These are phyloP conservation scores for Ips typographus DNA, from an alignment of 1,140 invertebrate genomes.

Conservation along the genomic window DNA sequence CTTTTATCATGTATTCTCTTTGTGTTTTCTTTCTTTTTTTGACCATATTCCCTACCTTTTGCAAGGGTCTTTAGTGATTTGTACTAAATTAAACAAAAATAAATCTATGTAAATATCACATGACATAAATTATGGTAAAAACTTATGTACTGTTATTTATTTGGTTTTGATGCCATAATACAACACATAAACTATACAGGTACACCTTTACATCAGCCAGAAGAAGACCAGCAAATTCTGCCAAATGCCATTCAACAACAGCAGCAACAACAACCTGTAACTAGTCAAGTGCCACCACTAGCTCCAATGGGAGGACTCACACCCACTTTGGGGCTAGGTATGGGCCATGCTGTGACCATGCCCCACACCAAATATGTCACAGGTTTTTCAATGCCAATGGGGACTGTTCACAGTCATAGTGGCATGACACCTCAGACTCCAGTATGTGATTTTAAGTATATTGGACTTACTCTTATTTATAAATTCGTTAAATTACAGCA, in stretches of 20 bases:
- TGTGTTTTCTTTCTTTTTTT: too few species aligned
- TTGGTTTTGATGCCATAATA: not conserved
- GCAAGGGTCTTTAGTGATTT: too few species aligned
- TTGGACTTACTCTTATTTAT: not conserved
- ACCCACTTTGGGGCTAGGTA: slow-evolving; percentile 55
- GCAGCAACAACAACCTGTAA: slow-evolving; percentile 53
- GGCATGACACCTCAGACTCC: slow-evolving; percentile 87
- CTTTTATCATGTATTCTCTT: too few species aligned
- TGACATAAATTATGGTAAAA: not conserved
- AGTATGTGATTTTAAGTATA: slow-evolving; percentile 56
- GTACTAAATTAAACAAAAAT: too few species aligned
- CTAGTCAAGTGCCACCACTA: slow-evolving; percentile 56
- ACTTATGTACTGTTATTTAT: not conserved
- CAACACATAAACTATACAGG: not conserved
- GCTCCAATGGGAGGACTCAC: slow-evolving; percentile 60
- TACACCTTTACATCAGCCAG: slow-evolving; percentile 86
- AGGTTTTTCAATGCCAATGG: slow-evolving; percentile 65
- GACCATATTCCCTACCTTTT: too few species aligned
- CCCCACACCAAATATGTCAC: slow-evolving; percentile 72
- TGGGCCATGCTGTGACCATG: slow-evolving; percentile 58
- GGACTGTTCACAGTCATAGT: slow-evolving; percentile 52
- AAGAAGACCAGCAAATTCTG: slow-evolving; percentile 85
- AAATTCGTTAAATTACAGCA: slow-evolving; percentile 56
- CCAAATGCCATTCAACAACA: slow-evolving; percentile 76
- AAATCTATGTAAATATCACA: not conserved